Evolutionary conservation across 2,797 vertebrate genomes (phyloP).

Genomic region (Steatocranus sp.): DNA sequence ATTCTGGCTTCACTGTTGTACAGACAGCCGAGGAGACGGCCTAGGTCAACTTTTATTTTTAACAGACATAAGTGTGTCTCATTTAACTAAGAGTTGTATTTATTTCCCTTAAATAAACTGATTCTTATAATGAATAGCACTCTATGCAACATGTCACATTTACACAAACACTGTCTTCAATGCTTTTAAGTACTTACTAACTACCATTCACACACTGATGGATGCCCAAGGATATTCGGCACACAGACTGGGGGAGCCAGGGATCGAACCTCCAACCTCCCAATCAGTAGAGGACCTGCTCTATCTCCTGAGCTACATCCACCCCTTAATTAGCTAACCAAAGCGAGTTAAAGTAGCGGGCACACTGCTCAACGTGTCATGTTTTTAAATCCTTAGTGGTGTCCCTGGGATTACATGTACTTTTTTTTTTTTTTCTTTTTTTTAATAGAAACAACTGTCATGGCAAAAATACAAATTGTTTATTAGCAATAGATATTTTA

Average conservation of each 20-base stretch:
- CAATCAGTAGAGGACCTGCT: neutral
- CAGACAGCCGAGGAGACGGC: accelerated
- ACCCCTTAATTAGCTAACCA: neutral
- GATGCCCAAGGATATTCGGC: accelerated
- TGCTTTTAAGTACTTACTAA: neutral
- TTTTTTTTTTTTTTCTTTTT: neutral
- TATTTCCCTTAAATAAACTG: accelerated
- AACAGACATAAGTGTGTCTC: neutral
- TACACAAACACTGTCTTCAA: neutral
- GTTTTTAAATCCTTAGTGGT: neutral
- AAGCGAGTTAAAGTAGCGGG: neutral
- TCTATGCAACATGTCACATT: neutral
- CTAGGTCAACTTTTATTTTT: neutral
- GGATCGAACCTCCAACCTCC: accelerated
- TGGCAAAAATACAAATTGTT: neutral
- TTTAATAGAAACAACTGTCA: neutral
- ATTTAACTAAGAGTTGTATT: neutral
- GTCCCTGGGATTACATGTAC: neutral
- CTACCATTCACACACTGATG: neutral
- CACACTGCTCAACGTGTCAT: neutral
- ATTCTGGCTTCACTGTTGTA: neutral
- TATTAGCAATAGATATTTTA: neutral
- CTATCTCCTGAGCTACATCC: neutral
- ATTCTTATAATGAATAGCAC: neutral
- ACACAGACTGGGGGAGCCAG: neutral